Conservation (phyloP, 1,140 invertebrate genomes). For the Drosophila kurseongensis region DNA sequence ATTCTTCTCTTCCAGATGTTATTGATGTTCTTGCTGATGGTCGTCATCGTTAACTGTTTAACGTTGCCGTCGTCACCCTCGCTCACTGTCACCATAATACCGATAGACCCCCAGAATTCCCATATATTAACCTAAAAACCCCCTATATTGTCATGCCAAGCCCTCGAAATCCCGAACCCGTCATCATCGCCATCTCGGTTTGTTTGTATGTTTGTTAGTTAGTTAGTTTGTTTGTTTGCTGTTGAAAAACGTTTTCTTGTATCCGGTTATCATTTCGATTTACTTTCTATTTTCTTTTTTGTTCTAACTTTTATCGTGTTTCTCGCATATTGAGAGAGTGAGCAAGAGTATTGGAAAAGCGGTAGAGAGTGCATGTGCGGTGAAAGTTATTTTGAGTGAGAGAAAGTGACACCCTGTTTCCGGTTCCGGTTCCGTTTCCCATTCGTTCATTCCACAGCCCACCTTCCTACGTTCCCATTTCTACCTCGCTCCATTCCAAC, state of each 20-base stretch:
- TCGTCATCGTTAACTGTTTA: slow-evolving; percentile 81
- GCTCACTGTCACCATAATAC: slow-evolving; percentile 51
- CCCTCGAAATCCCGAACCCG: slow-evolving; percentile 5
- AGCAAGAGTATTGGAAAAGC: slow-evolving; percentile 17
- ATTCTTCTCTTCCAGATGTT: slow-evolving; percentile 79
- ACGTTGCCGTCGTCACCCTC: slow-evolving; percentile 77
- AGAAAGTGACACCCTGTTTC: slow-evolving; percentile 12
- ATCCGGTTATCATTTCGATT: slow-evolving; percentile 21
- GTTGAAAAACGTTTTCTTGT: slow-evolving; percentile 35
- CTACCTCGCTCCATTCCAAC: slow-evolving; percentile 17
- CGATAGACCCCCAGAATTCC: slow-evolving; percentile 10
- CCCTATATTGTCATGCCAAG: slow-evolving; percentile 24
- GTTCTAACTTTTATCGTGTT: slow-evolving; percentile 11
- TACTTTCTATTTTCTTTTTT: background rate
- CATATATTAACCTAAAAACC: background rate
- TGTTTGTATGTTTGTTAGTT: slow-evolving; percentile 48
- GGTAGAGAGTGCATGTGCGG: slow-evolving; percentile 11
- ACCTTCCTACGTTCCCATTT: background rate
- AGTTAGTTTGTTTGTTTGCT: slow-evolving; percentile 44
- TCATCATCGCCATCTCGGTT: slow-evolving; percentile 45
- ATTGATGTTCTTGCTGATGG: slow-evolving; percentile 72
- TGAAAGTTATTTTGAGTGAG: slow-evolving; percentile 21
- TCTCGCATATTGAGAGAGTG: slow-evolving; percentile 19
- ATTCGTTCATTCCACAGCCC: slow-evolving; percentile 20
- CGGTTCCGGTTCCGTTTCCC: slow-evolving; percentile 31